phyloP scores from a whole-genome alignment of 2,113 vertebrate genomes.

The Eira barbara region DNA sequence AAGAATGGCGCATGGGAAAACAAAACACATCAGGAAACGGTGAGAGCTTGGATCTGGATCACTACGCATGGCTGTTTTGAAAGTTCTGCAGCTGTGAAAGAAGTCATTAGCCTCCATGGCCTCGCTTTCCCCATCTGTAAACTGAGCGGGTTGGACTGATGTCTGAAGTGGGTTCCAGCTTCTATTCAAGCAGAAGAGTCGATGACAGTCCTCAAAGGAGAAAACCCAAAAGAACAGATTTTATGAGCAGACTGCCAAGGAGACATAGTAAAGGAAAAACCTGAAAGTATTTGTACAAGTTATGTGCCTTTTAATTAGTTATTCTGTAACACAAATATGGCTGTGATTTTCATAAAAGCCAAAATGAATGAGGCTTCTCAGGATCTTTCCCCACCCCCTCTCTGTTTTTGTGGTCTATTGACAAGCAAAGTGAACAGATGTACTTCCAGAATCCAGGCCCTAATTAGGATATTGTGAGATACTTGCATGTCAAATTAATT shows the following conservation, averaged over 20 bases:
- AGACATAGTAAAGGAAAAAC: background rate
- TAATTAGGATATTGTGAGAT: background rate
- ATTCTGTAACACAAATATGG: background rate
- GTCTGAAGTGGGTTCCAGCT: background rate
- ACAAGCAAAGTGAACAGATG: background rate
- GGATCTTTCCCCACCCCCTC: background rate
- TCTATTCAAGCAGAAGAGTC: background rate
- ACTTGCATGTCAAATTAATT: background rate
- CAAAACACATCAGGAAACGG: background rate
- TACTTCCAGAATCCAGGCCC: background rate
- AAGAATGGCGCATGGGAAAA: background rate
- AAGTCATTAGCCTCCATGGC: background rate
- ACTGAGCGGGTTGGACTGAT: background rate
- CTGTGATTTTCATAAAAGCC: background rate
- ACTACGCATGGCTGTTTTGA: background rate
- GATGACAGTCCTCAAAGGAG: background rate
- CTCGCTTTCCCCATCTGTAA: background rate
- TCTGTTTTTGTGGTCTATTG: background rate
- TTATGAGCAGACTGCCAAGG: background rate
- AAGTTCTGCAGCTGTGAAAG: background rate
- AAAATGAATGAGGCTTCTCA: background rate
- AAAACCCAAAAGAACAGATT: background rate
- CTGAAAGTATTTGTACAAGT: background rate
- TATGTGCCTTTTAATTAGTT: background rate
- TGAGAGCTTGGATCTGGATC: background rate